These are phyloP conservation scores for Cynocephalus volans DNA, from an alignment of 2,113 vertebrate species.

Conservation along the genomic window DNA sequence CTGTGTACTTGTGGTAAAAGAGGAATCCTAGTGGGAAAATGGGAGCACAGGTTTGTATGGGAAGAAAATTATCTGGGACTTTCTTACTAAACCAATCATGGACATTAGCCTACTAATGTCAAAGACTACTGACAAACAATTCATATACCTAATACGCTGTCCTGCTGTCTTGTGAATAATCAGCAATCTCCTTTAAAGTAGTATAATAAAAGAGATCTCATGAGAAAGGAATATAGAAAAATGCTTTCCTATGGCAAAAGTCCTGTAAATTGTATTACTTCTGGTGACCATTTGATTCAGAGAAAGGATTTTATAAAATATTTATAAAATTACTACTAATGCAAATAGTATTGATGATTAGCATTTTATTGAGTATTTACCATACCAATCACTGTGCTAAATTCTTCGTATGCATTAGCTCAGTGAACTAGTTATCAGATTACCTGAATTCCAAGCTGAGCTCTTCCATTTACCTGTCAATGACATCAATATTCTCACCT, in stretches of 20 bases:
- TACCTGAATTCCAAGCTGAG: neutral
- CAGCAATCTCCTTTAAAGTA: neutral
- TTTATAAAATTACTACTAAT: neutral
- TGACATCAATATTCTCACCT: neutral
- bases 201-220: neutral
- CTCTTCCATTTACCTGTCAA: neutral
- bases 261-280: neutral
- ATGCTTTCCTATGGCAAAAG: neutral
- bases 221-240: neutral
- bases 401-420: neutral
- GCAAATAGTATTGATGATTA: neutral
- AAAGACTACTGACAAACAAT: neutral
- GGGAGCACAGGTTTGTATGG: neutral
- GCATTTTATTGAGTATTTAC: neutral
- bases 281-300: neutral
- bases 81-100: neutral
- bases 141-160: neutral
- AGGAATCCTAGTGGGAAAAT: conserved; percentile 44
- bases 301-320: neutral
- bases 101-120: neutral
- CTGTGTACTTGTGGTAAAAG: conserved; percentile 20
- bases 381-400: neutral
- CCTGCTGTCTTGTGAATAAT: neutral
- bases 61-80: conserved; percentile 48
- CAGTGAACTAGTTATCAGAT: neutral